Conservation (phyloP, 1,140 invertebrate genomes). For the Aphis gossypii region DNA sequence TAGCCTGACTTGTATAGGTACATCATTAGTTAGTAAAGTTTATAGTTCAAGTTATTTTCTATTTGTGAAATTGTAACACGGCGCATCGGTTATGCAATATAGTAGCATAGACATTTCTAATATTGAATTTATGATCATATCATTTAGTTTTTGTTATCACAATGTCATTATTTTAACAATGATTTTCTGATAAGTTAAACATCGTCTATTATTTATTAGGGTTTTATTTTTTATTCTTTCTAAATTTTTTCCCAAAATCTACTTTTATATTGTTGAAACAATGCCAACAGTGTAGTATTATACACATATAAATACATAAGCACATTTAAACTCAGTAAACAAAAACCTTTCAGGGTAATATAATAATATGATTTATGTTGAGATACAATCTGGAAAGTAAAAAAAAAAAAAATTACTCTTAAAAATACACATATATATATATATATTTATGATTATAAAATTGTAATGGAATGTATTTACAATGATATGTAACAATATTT, state of each 20-base stretch:
- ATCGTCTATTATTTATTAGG: neutral
- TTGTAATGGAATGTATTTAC: no score
- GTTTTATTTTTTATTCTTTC: neutral
- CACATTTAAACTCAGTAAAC: neutral
- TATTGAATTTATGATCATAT: neutral
- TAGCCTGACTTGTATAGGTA: neutral
- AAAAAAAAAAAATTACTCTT: no score
- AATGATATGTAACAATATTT: no score
- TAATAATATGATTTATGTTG: no score
- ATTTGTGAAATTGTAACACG: no score
- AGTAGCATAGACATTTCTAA: neutral
- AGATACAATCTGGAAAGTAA: no score
- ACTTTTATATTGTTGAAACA: neutral
- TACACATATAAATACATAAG: neutral
- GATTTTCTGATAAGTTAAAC: no score
- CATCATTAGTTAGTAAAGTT: no score
- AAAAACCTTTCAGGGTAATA: neutral
- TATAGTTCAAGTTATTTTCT: no score
- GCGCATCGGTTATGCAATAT: no score
- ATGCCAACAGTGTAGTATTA: neutral
- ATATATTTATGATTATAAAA: no score
- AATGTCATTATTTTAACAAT: neutral
- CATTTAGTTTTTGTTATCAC: neutral
- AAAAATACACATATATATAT: no score
- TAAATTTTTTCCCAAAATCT: neutral